Evolutionary conservation across 2,797 vertebrate genomes (phyloP).

Genomic region (Poeciliopsis infans): DNA sequence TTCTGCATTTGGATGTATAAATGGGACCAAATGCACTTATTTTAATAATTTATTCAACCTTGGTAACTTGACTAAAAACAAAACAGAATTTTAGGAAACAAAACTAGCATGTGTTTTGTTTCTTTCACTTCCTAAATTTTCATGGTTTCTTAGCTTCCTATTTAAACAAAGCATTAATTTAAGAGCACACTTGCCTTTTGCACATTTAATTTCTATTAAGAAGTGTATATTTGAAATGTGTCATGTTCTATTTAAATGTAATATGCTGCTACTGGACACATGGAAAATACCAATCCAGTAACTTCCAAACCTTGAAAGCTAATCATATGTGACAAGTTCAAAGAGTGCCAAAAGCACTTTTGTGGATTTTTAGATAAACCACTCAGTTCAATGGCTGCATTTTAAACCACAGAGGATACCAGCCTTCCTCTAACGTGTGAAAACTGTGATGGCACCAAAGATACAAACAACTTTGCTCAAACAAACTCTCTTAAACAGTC

Average conservation of each 20-base stretch:
- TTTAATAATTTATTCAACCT: neutral
- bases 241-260: neutral
- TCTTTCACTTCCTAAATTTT: conserved; percentile 51
- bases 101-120: conserved; percentile 24
- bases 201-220: neutral
- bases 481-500: neutral
- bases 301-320: neutral
- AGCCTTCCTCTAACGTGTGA: neutral
- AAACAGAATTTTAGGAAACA: conserved; percentile 29
- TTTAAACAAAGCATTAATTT: neutral
- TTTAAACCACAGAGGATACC: conserved; percentile 1
- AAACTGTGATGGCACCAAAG: conserved; percentile 2
- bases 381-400: neutral
- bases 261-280: neutral
- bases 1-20: neutral
- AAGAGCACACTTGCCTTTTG: neutral
- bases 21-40: neutral
- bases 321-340: neutral
- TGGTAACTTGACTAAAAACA: neutral
- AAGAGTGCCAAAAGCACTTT: neutral
- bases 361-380: conserved; percentile 6
- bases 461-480: neutral
- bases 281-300: neutral
- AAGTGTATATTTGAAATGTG: neutral
- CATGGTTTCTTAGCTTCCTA: conserved; percentile 23